Evolutionary conservation across 2,113 vertebrate species (phyloP).

Genomic region (Oncorhynchus nerka): DNA sequence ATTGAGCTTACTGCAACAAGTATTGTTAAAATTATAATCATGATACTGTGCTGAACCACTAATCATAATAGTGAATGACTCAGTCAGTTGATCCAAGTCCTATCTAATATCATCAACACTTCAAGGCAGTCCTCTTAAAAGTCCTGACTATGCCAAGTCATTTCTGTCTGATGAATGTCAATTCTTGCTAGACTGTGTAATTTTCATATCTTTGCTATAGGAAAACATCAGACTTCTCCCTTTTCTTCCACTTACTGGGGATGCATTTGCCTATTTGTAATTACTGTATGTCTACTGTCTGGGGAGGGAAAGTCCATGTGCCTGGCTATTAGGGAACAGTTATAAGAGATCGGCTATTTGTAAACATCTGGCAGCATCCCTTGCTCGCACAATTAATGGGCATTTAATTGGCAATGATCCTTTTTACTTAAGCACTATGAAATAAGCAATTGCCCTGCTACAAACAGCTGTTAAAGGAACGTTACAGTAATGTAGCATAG

Average conservation of each 20-base stretch:
- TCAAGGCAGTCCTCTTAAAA: neutral
- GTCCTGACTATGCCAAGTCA: neutral
- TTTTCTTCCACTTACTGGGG: neutral
- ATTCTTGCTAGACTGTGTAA: neutral
- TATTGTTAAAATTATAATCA: too few relatives aligned
- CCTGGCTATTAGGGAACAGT: slow-evolving; percentile 75
- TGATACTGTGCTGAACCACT: too few relatives aligned
- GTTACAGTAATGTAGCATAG: slow-evolving; percentile 83
- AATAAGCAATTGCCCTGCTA: slow-evolving; percentile 86
- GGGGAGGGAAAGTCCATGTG: slow-evolving; percentile 33
- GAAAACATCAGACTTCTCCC: neutral
- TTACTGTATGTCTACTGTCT: slow-evolving; percentile 27
- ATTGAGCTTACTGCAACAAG: too few relatives aligned
- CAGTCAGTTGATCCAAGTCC: neutral
- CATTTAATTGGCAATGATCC: slow-evolving; percentile 98
- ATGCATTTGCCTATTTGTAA: slow-evolving; percentile 30
- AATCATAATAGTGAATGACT: too few relatives aligned
- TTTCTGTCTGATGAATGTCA: neutral
- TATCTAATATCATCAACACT: neutral
- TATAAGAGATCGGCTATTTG: slow-evolving; percentile 85
- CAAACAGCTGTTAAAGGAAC: slow-evolving; percentile 92
- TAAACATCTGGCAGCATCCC: slow-evolving; percentile 96
- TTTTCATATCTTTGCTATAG: neutral
- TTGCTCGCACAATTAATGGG: slow-evolving; percentile 97
- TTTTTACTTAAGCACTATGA: slow-evolving; percentile 93